Percentiles rank a stretch among this genome's conserved stretches.
phyloP scores from a whole-genome alignment of 1,140 invertebrate species.

The Babylonia areolata region DNA sequence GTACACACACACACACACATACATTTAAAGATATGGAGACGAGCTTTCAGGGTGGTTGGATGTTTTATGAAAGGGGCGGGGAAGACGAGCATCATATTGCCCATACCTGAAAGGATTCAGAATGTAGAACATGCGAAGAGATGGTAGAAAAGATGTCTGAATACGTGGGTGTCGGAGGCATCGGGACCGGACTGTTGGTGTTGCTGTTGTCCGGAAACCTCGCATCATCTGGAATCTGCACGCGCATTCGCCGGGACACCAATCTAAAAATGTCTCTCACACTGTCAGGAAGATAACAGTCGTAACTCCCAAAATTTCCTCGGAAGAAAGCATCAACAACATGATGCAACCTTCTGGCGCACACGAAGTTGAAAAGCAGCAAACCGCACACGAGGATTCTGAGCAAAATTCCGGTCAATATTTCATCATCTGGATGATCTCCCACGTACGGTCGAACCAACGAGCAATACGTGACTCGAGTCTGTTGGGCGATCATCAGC shows the following conservation, averaged over 20 bases:
- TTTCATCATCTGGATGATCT: not conserved
- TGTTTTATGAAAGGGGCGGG: no score
- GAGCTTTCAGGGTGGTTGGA: no score
- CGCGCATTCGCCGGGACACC: no score
- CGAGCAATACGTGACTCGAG: conserved; percentile 18
- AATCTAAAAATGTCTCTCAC: no score
- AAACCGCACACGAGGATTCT: conserved; percentile 12
- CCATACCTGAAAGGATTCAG: not conserved
- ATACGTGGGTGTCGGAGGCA: not conserved
- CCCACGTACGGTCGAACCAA: conserved; percentile 28
- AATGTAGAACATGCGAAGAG: not conserved
- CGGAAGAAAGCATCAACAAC: not conserved
- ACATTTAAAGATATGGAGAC: no score
- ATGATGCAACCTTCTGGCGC: not conserved
- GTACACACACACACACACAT: no score
- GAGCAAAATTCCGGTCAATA: not conserved
- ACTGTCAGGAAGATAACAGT: no score
- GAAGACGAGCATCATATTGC: no score
- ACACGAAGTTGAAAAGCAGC: conserved; percentile 6
- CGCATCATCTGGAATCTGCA: no score
- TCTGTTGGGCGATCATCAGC: conserved; percentile 27
- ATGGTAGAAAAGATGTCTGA: conserved; percentile 10
- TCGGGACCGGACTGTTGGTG: conserved; percentile 13
- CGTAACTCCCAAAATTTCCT: not conserved
- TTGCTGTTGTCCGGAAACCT: conserved; percentile 15